phyloP scores from a whole-genome alignment of 2,113 vertebrate genomes.

The Hippocampus comes region DNA sequence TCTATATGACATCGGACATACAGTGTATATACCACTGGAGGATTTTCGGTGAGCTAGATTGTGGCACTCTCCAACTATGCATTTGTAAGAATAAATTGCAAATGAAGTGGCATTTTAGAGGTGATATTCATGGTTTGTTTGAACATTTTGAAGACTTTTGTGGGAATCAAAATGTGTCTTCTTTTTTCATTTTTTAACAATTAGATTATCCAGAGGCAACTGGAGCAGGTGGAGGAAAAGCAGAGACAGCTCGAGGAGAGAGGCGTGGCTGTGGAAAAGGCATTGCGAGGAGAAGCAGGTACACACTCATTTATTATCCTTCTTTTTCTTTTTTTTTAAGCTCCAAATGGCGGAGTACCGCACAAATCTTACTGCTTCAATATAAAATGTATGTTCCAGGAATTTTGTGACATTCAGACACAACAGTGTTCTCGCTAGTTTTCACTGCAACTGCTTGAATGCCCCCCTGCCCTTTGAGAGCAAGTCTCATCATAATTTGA shows the following conservation, averaged over 20 bases:
- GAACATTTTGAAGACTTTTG: background rate
- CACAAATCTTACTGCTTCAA: background rate
- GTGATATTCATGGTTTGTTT: background rate
- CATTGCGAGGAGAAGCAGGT: conserved; percentile 98
- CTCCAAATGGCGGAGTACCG: background rate
- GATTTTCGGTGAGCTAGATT: background rate
- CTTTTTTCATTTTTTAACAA: background rate
- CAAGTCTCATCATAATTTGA: conserved; percentile 18
- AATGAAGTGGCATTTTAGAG: background rate
- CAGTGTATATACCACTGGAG: too few species aligned
- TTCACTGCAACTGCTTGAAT: background rate
- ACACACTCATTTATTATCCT: conserved; percentile 39
- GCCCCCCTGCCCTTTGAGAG: background rate
- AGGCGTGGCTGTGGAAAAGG: conserved; percentile 96
- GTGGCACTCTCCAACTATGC: background rate
- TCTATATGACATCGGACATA: too few species aligned
- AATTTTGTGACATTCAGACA: background rate
- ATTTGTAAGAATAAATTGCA: background rate
- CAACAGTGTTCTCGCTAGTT: background rate
- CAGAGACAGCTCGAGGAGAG: conserved; percentile 94
- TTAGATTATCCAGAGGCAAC: conserved; percentile 95
- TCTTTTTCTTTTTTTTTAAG: background rate
- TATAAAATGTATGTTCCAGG: background rate
- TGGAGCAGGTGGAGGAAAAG: conserved; percentile 98
- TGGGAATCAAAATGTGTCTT: background rate